Evolutionary conservation across 2,888 invertebrate genomes (phyloP).

Genomic region (Romanomermis culicivorax): DNA sequence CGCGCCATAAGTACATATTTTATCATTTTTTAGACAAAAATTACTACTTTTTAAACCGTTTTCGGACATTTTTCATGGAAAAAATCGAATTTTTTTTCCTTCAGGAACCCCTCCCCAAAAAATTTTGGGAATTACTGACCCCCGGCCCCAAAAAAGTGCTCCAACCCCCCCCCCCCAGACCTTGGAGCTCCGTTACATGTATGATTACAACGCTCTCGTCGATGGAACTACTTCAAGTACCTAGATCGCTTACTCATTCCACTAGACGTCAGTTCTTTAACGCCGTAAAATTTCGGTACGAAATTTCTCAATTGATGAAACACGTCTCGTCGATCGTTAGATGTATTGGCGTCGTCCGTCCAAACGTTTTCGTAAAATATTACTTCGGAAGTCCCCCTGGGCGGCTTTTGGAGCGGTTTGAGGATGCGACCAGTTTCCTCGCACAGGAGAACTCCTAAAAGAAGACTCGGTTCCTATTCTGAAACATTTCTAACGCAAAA

Average conservation of each 20-base stretch:
- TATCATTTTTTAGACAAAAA: too few relatives aligned
- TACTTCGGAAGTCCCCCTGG: not conserved
- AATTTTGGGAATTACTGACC: too few relatives aligned
- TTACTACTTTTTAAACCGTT: too few relatives aligned
- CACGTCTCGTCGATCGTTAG: not conserved
- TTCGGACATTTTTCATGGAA: too few relatives aligned
- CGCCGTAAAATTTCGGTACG: not conserved
- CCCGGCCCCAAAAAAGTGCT: too few relatives aligned
- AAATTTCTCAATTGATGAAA: not conserved
- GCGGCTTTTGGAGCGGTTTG: not conserved
- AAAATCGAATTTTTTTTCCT: too few relatives aligned
- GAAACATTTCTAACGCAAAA: too few relatives aligned
- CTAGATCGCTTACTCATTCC: not conserved
- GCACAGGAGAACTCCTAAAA: not conserved
- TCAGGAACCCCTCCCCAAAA: too few relatives aligned
- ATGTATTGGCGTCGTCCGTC: not conserved
- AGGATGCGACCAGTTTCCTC: not conserved
- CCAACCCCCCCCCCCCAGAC: too few relatives aligned
- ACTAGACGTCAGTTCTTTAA: not conserved
- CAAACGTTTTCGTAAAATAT: not conserved
- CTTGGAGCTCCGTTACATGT: too few relatives aligned
- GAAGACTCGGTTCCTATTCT: not conserved
- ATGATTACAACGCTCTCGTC: too few relatives aligned
- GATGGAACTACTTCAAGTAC: not conserved
- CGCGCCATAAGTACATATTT: too few relatives aligned